A percentile compares a stretch with the other conserved stretches of the same genome.
Conservation (phyloP, 37 sponge, comb jelly and placozoan genomes). For the Oopsacas minuta region DNA sequence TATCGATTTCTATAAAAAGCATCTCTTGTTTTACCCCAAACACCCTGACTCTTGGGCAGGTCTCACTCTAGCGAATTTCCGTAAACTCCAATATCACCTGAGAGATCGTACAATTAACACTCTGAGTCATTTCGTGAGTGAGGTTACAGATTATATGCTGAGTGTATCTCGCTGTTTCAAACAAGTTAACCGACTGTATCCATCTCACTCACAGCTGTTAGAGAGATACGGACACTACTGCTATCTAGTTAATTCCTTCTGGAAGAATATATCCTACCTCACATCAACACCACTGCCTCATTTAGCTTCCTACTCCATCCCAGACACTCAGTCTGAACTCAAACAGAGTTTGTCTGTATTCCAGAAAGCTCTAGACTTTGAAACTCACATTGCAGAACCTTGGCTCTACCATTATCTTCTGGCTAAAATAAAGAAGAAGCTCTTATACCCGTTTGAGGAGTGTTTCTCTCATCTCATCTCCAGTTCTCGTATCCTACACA, state of each 20-base stretch:
- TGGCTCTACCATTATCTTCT: conserved; percentile 15
- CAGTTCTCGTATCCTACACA: background rate
- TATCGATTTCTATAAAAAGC: background rate
- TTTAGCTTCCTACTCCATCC: too few relatives aligned
- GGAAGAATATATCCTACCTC: background rate
- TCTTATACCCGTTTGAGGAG: background rate
- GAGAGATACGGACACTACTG: conserved; percentile 16
- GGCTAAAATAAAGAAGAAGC: conserved; percentile 6
- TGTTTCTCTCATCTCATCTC: background rate
- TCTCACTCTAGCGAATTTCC: background rate
- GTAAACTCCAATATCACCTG: background rate
- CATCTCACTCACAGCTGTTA: background rate
- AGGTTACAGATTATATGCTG: background rate
- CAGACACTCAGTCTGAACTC: background rate
- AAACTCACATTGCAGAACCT: background rate
- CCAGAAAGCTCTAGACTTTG: background rate
- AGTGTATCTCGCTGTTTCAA: background rate
- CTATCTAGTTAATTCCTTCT: conserved; percentile 2
- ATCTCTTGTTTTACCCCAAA: background rate
- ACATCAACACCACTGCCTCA: background rate
- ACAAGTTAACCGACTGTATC: background rate
- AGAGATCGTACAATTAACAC: background rate
- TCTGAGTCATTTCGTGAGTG: background rate
- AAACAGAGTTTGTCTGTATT: background rate
- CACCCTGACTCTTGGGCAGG: conserved; percentile 13